Evolutionary conservation across 2,888 invertebrate genomes (phyloP).

Genomic region (Drosophila paucipuncta): DNA sequence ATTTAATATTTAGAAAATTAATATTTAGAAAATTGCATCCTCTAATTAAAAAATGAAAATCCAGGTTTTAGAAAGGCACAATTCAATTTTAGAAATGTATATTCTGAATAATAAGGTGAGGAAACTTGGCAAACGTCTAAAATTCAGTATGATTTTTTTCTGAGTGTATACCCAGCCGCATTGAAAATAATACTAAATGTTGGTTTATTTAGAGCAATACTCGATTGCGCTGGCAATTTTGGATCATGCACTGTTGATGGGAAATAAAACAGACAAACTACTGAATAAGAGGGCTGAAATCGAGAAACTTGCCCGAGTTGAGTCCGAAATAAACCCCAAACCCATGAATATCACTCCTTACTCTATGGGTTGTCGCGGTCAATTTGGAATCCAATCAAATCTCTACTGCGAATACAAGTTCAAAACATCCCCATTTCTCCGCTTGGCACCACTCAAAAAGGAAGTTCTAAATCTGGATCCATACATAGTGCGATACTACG

Average conservation of each 20-base stretch:
- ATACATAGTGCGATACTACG: slow-evolving; percentile 74
- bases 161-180: no score
- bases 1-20: no score
- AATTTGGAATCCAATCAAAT: slow-evolving; percentile 42
- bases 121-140: no score
- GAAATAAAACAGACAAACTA: slow-evolving; percentile 12
- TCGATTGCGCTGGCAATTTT: slow-evolving; percentile 31
- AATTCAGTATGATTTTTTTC: no score
- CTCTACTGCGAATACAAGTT: slow-evolving; percentile 68
- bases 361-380: slow-evolving; percentile 72
- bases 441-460: slow-evolving; percentile 80
- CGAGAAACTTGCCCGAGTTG: background rate
- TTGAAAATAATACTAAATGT: background rate
- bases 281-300: slow-evolving; percentile 21
- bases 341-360: background rate
- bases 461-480: slow-evolving; percentile 73
- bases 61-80: no score
- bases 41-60: no score
- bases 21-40: no score
- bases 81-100: no score
- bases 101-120: no score
- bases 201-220: slow-evolving; percentile 10
- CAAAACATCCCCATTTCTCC: slow-evolving; percentile 59
- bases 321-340: slow-evolving; percentile 3
- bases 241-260: slow-evolving; percentile 8